phyloP scores from a whole-genome alignment of 2,113 vertebrate species.

The Corythornis vintsioides region DNA sequence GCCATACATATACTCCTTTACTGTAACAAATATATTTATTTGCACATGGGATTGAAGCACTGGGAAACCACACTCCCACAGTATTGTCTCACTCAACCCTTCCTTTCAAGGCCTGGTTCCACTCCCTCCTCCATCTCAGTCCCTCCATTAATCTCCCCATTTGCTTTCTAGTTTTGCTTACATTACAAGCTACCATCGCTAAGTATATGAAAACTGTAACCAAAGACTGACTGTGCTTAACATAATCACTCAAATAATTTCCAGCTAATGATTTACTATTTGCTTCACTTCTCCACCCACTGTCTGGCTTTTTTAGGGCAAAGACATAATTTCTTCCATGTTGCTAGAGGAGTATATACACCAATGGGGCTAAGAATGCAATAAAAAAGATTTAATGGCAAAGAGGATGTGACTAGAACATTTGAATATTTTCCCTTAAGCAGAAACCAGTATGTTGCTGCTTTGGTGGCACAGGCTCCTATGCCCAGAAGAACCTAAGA shows the following conservation, averaged over 20 bases:
- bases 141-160: neutral
- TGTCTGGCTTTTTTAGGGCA: conserved; percentile 28
- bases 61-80: neutral
- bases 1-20: neutral
- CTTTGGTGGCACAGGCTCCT: neutral
- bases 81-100: neutral
- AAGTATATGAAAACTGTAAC: conserved; percentile 23
- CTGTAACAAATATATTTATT: neutral
- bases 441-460: neutral
- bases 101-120: neutral
- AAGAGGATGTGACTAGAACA: neutral
- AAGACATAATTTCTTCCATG: neutral
- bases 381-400: conserved; percentile 29
- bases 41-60: neutral
- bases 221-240: neutral
- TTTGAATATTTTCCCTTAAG: neutral
- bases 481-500: neutral
- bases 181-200: neutral
- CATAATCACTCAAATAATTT: conserved; percentile 9
- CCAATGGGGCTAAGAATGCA: neutral
- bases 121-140: neutral
- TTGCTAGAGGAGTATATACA: neutral
- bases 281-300: conserved; percentile 26
- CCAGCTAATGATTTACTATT: conserved; percentile 29
- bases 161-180: conserved; percentile 16